Percentiles rank a stretch among this genome's conserved stretches.
phyloP scores from a whole-genome alignment of 1,140 invertebrate species.

The Arion vulgaris region DNA sequence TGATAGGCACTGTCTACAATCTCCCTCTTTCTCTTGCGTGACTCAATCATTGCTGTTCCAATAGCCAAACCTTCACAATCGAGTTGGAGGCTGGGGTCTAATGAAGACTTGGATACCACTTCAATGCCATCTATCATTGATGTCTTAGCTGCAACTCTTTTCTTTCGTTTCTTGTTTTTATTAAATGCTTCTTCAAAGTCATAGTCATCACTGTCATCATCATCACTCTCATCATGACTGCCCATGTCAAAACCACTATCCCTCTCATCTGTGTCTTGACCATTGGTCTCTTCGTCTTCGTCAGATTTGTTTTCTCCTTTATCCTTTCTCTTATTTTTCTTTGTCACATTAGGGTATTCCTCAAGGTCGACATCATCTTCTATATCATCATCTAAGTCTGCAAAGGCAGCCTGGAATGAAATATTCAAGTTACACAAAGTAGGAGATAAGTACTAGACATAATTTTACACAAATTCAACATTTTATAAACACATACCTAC shows the following conservation, averaged over 20 bases:
- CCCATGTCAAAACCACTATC: constrained; percentile 70
- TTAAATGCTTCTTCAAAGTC: constrained; percentile 16
- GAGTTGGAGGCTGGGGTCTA: constrained; percentile 75
- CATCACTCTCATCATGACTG: constrained; percentile 54
- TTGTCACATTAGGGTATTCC: constrained; percentile 74
- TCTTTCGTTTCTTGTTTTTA: constrained; percentile 55
- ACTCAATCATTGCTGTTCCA: constrained; percentile 68
- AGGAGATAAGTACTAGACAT: background rate
- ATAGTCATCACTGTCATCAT: constrained; percentile 49
- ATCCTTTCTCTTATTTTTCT: constrained; percentile 17
- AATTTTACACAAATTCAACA: too few species aligned
- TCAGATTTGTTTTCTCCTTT: constrained; percentile 6
- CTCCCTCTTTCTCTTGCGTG: constrained; percentile 68
- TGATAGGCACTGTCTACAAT: constrained; percentile 70
- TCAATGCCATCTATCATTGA: constrained; percentile 76
- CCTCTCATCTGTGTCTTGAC: constrained; percentile 39
- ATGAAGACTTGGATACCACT: constrained; percentile 73
- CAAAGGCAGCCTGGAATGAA: constrained; percentile 81
- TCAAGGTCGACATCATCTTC: constrained; percentile 91
- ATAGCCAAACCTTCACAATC: constrained; percentile 84
- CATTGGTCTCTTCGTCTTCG: background rate
- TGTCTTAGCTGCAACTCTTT: background rate
- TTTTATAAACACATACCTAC: too few species aligned
- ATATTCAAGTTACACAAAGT: background rate
- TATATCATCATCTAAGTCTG: constrained; percentile 87